These are phyloP conservation scores for Dromaius novaehollandiae DNA, from an alignment of 2,113 vertebrate species.

Conservation along the genomic window DNA sequence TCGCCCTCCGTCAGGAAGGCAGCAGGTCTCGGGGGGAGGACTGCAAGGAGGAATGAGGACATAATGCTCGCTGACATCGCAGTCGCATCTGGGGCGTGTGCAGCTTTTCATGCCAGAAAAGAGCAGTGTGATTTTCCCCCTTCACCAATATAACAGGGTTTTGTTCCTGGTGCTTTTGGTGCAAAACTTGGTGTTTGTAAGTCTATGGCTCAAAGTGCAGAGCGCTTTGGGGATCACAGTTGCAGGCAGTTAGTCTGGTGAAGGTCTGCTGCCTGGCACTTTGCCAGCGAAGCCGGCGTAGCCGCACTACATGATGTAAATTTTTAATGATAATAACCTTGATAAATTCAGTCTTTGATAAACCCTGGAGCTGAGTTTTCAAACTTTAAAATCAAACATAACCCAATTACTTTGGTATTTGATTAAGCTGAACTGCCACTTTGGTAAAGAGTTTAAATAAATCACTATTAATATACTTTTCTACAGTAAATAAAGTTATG, in stretches of 20 bases:
- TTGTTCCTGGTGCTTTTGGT: conserved; percentile 37
- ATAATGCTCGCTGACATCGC: background rate
- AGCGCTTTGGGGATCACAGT: conserved; percentile 48
- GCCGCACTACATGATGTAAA: conserved; percentile 54
- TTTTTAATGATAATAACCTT: conserved; percentile 72
- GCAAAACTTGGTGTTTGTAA: conserved; percentile 45
- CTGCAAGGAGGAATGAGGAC: background rate
- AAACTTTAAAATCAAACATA: conserved; percentile 75
- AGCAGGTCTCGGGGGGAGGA: fast-evolving
- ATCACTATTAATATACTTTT: conserved; percentile 74
- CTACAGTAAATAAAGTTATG: conserved; percentile 71
- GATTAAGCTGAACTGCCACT: conserved; percentile 71
- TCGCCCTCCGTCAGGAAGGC: background rate
- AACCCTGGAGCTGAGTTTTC: conserved; percentile 52
- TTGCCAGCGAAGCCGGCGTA: conserved; percentile 16
- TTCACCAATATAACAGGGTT: background rate
- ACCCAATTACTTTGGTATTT: conserved; percentile 70
- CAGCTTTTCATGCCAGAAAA: background rate
- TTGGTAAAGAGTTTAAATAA: conserved; percentile 74
- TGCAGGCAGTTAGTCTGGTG: conserved; percentile 67
- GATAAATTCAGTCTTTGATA: conserved; percentile 68
- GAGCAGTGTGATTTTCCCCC: background rate
- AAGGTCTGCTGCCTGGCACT: conserved; percentile 57
- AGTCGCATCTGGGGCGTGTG: background rate
- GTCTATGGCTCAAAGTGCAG: background rate